Base-by-base conservation (phyloP, 2,797 vertebrate genomes). In the Salmo trutta region DNA sequence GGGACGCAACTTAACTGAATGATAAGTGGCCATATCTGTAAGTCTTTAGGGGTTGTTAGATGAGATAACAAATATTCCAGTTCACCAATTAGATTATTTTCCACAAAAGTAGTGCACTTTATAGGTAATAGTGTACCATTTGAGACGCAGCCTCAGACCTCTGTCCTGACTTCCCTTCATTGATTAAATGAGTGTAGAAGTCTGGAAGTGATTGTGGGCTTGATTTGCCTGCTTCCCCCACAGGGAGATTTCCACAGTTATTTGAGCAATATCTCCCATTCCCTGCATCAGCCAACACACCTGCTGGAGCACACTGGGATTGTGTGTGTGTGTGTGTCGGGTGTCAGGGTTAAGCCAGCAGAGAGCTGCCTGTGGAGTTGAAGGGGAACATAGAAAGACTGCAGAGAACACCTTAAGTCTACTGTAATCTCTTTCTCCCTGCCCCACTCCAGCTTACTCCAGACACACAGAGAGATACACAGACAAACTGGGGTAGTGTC, bases 181-280 rank as follows among this genome's bases (percentile, higher is more conserved):
- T 82, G 54, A 81, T 81, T 65, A 77, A 72, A 67, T 75, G 75
- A 41, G 36, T 3, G 36, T 51, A 21, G 52, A 73, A 76, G 75
- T 87, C 85, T 89, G 82, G 83, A 85, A 83, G 76, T 75, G 78
- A 85, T 86, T 78, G 80, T 36, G 24, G 24, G 71, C 71, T 75
- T 83, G 85, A 87, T 89, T 87, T 64, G 52, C 67, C 81, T 78
- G 77, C 77, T 70, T 80, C 71, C 54, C 66, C 36, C 33, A 74
- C 76, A 53, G 62, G 68, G 47, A 76, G 73, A 77, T 78, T 81
- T 71, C 75, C 72, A 71, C 78, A 72, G 62, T 5, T 41, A 74
- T 78, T 79, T 59, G 64, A 71, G 77, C 79, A 67, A 74, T 17
- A 36, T 69, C 62, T 62, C 7, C 7, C 31, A 56, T 47, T 65